Evolutionary conservation across 2,888 invertebrate species (phyloP).

Genomic region (Macaria liturata): DNA sequence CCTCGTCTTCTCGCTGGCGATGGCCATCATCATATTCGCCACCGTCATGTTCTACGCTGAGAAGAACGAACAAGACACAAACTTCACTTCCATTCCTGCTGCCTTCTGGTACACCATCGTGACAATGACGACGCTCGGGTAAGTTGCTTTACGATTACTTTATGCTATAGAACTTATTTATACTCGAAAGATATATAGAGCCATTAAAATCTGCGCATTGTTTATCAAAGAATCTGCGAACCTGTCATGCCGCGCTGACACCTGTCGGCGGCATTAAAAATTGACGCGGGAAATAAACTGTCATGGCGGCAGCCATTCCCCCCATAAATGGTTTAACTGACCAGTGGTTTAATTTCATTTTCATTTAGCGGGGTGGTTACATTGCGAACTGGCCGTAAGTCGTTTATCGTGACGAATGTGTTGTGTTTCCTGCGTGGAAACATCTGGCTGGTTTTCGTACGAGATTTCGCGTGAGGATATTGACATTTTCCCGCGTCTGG

Average conservation of each 20-base stretch:
- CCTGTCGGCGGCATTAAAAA: slow-evolving; percentile 74
- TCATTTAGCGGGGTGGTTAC: slow-evolving; percentile 42
- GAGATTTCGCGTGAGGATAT: slow-evolving; percentile 15
- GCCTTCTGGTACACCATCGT: slow-evolving; percentile 99
- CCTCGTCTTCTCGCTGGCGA: slow-evolving; percentile 98
- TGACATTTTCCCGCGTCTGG: slow-evolving; percentile 24
- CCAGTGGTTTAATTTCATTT: slow-evolving; percentile 55
- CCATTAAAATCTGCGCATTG: slow-evolving; percentile 4
- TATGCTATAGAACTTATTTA: too few relatives aligned
- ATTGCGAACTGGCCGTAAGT: slow-evolving; percentile 38
- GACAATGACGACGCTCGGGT: slow-evolving; percentile 99
- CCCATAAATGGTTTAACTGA: slow-evolving; percentile 59
- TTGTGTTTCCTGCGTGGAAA: slow-evolving; percentile 22
- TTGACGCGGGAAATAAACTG: slow-evolving; percentile 67
- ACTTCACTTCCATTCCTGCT: slow-evolving; percentile 99
- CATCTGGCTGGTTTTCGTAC: slow-evolving; percentile 22
- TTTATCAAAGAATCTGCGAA: slow-evolving; percentile 12
- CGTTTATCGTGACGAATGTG: slow-evolving; percentile 34
- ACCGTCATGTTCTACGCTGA: slow-evolving; percentile 99
- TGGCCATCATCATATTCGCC: slow-evolving; percentile 99
- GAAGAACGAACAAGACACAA: slow-evolving; percentile 98
- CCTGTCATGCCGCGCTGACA: slow-evolving; percentile 47
- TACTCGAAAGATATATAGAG: background rate
- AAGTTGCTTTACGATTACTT: slow-evolving; percentile 74
- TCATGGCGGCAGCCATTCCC: slow-evolving; percentile 61